Evolutionary conservation across 2,113 vertebrate species (phyloP).

Genomic region (Hypanus sabinus): DNA sequence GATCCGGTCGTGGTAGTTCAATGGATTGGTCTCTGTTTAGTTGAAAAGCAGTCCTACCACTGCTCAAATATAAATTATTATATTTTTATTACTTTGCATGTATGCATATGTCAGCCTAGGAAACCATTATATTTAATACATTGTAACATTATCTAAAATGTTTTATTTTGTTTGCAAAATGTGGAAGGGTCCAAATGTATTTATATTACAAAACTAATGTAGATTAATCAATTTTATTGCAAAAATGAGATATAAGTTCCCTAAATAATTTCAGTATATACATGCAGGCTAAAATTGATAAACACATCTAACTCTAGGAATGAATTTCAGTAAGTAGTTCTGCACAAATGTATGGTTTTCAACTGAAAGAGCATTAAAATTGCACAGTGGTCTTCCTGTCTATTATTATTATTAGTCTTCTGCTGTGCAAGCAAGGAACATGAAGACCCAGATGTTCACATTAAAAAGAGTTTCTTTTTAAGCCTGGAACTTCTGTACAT

Average conservation of each 20-base stretch:
- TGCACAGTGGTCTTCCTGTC: neutral
- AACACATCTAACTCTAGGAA: neutral
- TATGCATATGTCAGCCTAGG: neutral
- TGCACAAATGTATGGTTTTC: neutral
- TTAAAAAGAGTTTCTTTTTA: no score
- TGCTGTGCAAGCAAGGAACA: no score
- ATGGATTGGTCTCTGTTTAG: slow-evolving; percentile 68
- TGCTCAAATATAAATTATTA: slow-evolving; percentile 46
- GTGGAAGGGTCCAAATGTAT: neutral
- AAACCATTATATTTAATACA: neutral
- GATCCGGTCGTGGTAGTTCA: slow-evolving; percentile 68
- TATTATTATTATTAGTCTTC: neutral
- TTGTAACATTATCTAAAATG: neutral
- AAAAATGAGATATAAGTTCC: neutral
- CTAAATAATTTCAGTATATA: neutral
- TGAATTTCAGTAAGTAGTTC: neutral
- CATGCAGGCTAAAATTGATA: neutral
- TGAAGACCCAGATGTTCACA: no score
- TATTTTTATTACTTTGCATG: neutral
- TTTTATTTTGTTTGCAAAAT: neutral
- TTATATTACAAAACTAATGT: neutral
- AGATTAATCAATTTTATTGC: neutral
- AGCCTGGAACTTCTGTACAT: no score
- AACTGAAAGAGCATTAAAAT: neutral
- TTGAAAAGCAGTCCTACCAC: slow-evolving; percentile 66